Evolutionary conservation across 2,113 vertebrate species (phyloP), one percentile per base, ranked within the genome.

Genomic region (Vimba vimba): DNA sequence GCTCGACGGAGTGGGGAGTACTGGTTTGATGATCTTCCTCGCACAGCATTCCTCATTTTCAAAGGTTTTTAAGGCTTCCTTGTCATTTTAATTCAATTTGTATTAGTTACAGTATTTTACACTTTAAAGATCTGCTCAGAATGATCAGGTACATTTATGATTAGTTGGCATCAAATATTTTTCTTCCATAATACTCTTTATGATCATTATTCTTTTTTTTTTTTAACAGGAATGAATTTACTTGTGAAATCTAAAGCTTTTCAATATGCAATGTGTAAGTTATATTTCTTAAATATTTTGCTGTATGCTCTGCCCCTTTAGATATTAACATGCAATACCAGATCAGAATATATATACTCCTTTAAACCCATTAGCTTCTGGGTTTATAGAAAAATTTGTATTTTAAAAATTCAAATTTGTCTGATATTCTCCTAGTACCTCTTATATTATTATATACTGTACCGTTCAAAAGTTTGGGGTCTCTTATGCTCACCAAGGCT

Each of bases 201-300:
- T 89, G 39, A 52, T 55, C 27, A 33, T 50, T 57, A 50, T 5
- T 68, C 2, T 87, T n/a, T 77, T 80, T 27, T 27, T 27, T 87
- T 86, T 87, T 86, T 25, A 52, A 57, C 83, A 99, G 98, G 98
- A 79, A 97, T 99, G 90, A 97, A 99, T 89, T 95, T 99, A 85
- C 95, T 98, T 19, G 98, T 99, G 91, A 97, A 98, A 89, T 99
- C 97, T 81, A 97, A 91, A 33, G 94, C 93, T 87, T 99, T 99
- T 93, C 97, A 99, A 68, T 98, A 99, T 90, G 88, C 94, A 74
- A 98, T 99, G 96, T 99, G 98, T 99, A 94, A 99, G 98, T 98
- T 43, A 25, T 2, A 86, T 45, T 23, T 17, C 1, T n/a, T 6
- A 13, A 21, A 8, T 47, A 64, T 6, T 1, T 43, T 60, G 21